Percentiles rank a stretch among this genome's conserved stretches.
Evolutionary conservation across 2,113 vertebrate species (phyloP).

Genomic region (Tauraco erythrolophus): DNA sequence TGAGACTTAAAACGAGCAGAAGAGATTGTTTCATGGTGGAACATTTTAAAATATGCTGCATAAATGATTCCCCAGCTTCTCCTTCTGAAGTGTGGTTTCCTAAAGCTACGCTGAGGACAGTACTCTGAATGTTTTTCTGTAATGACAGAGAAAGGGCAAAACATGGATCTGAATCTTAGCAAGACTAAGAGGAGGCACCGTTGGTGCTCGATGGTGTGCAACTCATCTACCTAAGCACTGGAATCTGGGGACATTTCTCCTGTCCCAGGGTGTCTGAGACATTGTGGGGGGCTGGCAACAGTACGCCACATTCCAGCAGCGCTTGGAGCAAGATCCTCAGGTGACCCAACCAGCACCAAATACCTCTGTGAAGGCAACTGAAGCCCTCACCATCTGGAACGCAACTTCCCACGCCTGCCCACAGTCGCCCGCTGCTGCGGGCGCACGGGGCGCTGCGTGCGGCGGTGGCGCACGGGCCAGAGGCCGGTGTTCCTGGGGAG

Average conservation of each 20-base stretch:
- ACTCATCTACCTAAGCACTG: fast-evolving
- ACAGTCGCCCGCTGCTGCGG: fast-evolving
- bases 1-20: not conserved
- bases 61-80: not conserved
- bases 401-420: not conserved
- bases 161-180: not conserved
- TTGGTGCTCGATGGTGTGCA: not conserved
- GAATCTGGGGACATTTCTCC: not conserved
- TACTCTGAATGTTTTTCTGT: not conserved
- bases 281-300: too few relatives aligned
- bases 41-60: not conserved
- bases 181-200: not conserved
- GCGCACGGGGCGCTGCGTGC: fast-evolving
- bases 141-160: not conserved
- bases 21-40: not conserved
- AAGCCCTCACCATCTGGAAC: not conserved
- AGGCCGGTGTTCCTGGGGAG: fast-evolving
- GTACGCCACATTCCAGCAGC: fast-evolving
- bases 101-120: not conserved
- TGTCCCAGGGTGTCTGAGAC: not conserved
- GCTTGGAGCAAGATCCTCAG: not conserved
- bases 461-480: fast-evolving
- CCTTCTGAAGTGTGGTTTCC: not conserved
- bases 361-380: not conserved
- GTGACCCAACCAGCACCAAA: not conserved